Evolutionary conservation across 2,888 invertebrate species (phyloP), one percentile per base, ranked within the genome.

Genomic region (Drymonia ruficornis): DNA sequence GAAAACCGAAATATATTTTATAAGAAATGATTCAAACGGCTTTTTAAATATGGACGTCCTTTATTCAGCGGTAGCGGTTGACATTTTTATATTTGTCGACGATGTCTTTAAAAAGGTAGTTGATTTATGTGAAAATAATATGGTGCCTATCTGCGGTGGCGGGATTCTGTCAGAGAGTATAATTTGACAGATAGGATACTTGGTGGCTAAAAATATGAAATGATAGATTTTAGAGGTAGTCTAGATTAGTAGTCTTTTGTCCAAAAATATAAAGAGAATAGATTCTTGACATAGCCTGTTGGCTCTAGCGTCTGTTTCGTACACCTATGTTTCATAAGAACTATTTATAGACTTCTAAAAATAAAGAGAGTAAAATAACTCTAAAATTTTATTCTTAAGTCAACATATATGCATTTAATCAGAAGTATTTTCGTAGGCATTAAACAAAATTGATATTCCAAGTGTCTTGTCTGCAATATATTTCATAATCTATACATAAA

Each of bases 11-110:
- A 85, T 82, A 89, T 90, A 91, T 90, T 87, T 91, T 85, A 91
- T 87, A 80, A 71, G 88, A 83, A 83, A 87, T 83, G 86, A 89
- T 87, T 84, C 89, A 91, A 91, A 91, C 89, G 90, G 84, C 90
- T 86, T 90, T 91, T 91, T 91, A 90, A 91, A 91, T 90, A 89
- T 89, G 91, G 85, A 87, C 87, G 84, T 91, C 86, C 73, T 90
- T 91, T 91, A 89, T 87, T 71, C 80, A 78, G 87, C 82, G 89
- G 87, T 73, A 65, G 76, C 82, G 84, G 86, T 81, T 90, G 91
- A 91, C 91, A 89, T 86, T 90, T 91, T 90, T 89, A 91, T 91
- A 91, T 91, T 90, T 90, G 91, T 89, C 90, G 87, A 82, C 84
- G 84, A 76, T 76, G 79, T 84, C 80, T 76, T 78, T 73, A 79